A percentile compares a stretch with the other conserved stretches of the same genome.
These are phyloP conservation scores for Cotesia vestalis DNA, from an alignment of 1,140 invertebrate species.

Conservation along the genomic window DNA sequence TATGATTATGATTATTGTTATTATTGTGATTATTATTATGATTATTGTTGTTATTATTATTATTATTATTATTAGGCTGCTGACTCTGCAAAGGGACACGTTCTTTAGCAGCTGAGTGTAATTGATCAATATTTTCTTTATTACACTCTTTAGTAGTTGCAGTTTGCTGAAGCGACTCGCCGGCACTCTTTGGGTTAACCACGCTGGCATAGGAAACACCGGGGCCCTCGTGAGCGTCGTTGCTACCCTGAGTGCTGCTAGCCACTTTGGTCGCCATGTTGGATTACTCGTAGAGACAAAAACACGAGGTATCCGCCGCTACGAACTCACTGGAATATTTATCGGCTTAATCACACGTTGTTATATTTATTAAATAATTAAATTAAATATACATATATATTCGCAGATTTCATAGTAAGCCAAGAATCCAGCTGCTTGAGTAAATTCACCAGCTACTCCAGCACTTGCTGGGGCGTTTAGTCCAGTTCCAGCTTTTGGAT, in stretches of 20 bases:
- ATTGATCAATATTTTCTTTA: slow-evolving; percentile 64
- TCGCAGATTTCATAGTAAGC: slow-evolving; percentile 91
- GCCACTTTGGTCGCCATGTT: slow-evolving; percentile 61
- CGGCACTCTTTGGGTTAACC: slow-evolving; percentile 59
- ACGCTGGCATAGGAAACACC: slow-evolving; percentile 67
- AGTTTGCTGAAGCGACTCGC: slow-evolving; percentile 31
- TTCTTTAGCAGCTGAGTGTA: slow-evolving; percentile 32
- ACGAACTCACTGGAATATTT: background rate
- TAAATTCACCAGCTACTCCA: slow-evolving; percentile 83
- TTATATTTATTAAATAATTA: too few relatives aligned
- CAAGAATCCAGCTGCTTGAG: slow-evolving; percentile 83
- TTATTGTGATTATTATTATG: background rate
- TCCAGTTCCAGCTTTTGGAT: slow-evolving; percentile 62
- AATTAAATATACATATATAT: too few relatives aligned
- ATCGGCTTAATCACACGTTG: too few relatives aligned
- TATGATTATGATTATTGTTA: slow-evolving; percentile 34
- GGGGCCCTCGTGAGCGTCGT: slow-evolving; percentile 48
- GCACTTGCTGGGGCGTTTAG: slow-evolving; percentile 79
- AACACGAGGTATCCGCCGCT: slow-evolving; percentile 49
- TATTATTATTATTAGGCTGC: background rate
- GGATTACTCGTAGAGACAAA: slow-evolving; percentile 41
- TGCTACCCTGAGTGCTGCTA: slow-evolving; percentile 48
- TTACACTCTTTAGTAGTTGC: slow-evolving; percentile 56
- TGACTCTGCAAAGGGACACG: slow-evolving; percentile 35
- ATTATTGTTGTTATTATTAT: slow-evolving; percentile 14